Evolutionary conservation across 2,888 invertebrate genomes (phyloP).

Genomic region (Caenorhabditis drosophilae): DNA sequence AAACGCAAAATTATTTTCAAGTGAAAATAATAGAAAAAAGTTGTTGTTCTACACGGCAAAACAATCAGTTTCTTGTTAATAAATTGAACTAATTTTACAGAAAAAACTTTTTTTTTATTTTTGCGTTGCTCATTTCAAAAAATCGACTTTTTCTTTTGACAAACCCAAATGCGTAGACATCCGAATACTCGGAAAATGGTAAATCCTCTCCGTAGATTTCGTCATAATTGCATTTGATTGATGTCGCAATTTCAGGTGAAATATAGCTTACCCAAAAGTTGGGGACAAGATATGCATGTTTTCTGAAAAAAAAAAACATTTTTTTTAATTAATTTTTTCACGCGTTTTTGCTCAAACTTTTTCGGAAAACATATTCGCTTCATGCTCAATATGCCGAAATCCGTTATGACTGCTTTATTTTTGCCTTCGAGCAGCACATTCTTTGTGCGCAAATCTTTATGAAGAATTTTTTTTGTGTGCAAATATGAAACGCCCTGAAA

Average conservation of each 20-base stretch:
- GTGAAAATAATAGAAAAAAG: no score
- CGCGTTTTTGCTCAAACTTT: constrained; percentile 14
- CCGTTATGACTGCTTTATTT: constrained; percentile 91
- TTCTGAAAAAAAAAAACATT: constrained; percentile 38
- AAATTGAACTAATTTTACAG: no score
- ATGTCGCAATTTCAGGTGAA: constrained; percentile 84
- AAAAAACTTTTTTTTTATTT: no score
- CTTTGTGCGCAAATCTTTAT: constrained; percentile 96
- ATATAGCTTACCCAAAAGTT: constrained; percentile 97
- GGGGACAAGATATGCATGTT: constrained; percentile 80
- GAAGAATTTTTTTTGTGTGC: constrained; percentile 94
- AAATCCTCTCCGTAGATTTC: constrained; percentile 75
- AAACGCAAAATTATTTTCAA: no score
- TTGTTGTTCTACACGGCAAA: no score
- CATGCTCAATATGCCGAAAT: constrained; percentile 96
- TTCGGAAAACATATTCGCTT: constrained; percentile 79
- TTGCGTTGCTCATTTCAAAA: no score
- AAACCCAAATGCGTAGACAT: constrained; percentile 97
- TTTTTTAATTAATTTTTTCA: not conserved
- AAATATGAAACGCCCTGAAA: constrained; percentile 92
- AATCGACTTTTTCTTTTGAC: no score
- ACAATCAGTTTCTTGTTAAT: no score
- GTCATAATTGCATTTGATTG: constrained; percentile 18
- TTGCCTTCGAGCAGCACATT: constrained; percentile 89
- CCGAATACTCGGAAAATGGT: constrained; percentile 89